These are phyloP conservation scores for Eulithis testata DNA, from an alignment of 2,888 invertebrate genomes.

Conservation along the genomic window DNA sequence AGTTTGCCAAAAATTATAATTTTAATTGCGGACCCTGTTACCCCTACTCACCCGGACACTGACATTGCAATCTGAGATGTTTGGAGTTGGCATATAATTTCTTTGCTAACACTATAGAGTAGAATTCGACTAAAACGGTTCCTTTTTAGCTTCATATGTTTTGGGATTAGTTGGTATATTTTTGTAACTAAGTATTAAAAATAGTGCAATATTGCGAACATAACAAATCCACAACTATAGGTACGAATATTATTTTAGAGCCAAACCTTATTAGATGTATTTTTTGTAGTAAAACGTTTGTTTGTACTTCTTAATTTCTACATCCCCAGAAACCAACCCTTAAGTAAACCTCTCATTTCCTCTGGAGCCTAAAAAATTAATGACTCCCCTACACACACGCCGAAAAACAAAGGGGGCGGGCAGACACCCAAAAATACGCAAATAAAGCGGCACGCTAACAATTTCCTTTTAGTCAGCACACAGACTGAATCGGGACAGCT, in stretches of 20 bases:
- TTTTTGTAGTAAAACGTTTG: neutral
- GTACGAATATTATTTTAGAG: too few species aligned
- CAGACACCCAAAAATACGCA: conserved; percentile 70
- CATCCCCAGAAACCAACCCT: conserved; percentile 35
- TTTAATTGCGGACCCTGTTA: conserved; percentile 72
- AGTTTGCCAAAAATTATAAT: conserved; percentile 85
- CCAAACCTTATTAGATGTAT: too few species aligned
- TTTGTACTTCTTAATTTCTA: conserved; percentile 26
- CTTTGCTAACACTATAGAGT: too few species aligned
- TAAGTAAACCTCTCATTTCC: conserved; percentile 67
- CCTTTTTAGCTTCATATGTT: too few species aligned
- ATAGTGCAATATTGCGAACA: too few species aligned
- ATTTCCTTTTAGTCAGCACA: conserved; percentile 73
- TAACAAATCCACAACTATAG: too few species aligned
- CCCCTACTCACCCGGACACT: conserved; percentile 57
- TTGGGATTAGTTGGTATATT: too few species aligned
- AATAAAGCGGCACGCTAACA: conserved; percentile 69
- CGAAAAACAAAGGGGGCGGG: conserved; percentile 65
- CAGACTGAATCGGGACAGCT: conserved; percentile 38
- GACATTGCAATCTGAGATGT: conserved; percentile 51
- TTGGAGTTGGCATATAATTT: conserved; percentile 4
- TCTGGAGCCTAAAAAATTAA: conserved; percentile 68
- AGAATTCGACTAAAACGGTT: too few species aligned
- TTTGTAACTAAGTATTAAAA: too few species aligned
- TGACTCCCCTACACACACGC: conserved; percentile 73